These are phyloP conservation scores for Pituophis catenifer DNA, from an alignment of 2,113 vertebrate genomes.

Conservation along the genomic window DNA sequence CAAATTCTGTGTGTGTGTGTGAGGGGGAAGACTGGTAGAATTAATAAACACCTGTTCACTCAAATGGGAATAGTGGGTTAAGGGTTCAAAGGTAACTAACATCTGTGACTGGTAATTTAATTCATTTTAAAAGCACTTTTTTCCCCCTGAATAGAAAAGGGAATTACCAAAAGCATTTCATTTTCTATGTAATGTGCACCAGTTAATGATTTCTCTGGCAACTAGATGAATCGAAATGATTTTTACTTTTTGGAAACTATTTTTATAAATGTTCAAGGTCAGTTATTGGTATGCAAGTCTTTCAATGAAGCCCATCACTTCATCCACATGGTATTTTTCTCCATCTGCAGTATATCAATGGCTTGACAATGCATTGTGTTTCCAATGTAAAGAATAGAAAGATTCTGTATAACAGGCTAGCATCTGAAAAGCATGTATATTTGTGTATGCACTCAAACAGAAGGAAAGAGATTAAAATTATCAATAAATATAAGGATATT, in stretches of 20 bases:
- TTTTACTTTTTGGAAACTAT: slow-evolving; percentile 6
- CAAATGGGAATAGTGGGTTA: neutral
- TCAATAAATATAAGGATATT: neutral
- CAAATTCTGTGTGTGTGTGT: neutral
- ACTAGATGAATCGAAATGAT: slow-evolving; percentile 15
- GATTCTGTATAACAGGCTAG: no score
- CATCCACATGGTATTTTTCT: slow-evolving; percentile 1
- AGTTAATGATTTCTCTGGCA: slow-evolving; percentile 16
- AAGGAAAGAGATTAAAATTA: neutral
- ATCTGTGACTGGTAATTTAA: neutral
- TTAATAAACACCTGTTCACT: slow-evolving; percentile 1
- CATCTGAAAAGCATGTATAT: neutral
- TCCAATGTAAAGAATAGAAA: neutral
- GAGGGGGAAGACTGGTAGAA: neutral
- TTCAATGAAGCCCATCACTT: neutral
- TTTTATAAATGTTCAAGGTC: neutral
- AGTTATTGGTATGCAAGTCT: neutral
- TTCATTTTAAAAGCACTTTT: neutral
- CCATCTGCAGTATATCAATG: neutral
- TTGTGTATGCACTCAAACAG: neutral
- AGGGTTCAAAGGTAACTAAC: neutral
- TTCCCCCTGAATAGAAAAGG: neutral
- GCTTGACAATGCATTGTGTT: neutral
- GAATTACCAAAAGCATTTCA: slow-evolving; percentile 13
- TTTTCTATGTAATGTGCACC: slow-evolving; percentile 14